Conservation (phyloP, 2,797 vertebrate species). For the Epinephelus awoara region DNA sequence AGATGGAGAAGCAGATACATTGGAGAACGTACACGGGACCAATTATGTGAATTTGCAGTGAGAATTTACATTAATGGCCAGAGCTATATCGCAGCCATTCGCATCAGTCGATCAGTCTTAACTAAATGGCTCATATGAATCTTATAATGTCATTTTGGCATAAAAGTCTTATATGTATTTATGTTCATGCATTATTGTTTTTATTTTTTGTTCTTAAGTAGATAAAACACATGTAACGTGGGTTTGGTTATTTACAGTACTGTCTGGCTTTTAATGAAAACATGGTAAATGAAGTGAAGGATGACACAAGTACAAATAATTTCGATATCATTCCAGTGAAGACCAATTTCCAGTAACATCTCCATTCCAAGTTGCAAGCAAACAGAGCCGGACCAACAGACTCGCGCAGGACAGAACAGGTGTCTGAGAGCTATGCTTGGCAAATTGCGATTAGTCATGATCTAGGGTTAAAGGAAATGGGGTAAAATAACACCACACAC, state of each 20-base stretch:
- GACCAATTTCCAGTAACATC: constrained; percentile 65
- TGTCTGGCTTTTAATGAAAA: constrained; percentile 72
- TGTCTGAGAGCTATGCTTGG: constrained; percentile 80
- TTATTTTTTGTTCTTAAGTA: constrained; percentile 68
- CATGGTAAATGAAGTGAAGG: constrained; percentile 59
- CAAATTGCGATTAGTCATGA: constrained; percentile 87
- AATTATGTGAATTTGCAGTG: constrained; percentile 73
- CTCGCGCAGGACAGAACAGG: constrained; percentile 80
- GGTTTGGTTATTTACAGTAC: constrained; percentile 75
- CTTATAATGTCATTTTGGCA: constrained; percentile 83
- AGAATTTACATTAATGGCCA: constrained; percentile 63
- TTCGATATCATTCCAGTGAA: constrained; percentile 68
- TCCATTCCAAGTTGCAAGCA: constrained; percentile 74
- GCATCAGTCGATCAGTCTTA: constrained; percentile 76
- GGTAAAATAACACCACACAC: constrained; percentile 82
- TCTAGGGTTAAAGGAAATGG: constrained; percentile 83
- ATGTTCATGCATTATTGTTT: constrained; percentile 80
- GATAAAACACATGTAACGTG: constrained; percentile 79
- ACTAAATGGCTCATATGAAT: constrained; percentile 72
- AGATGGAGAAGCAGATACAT: constrained; percentile 72
- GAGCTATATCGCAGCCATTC: constrained; percentile 65
- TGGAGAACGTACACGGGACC: constrained; percentile 79
- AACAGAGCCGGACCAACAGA: constrained; percentile 68
- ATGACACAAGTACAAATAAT: constrained; percentile 42
- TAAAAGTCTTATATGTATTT: constrained; percentile 86